These are phyloP conservation scores for Mercenaria mercenaria DNA, from an alignment of 1,140 invertebrate genomes.

Conservation along the genomic window DNA sequence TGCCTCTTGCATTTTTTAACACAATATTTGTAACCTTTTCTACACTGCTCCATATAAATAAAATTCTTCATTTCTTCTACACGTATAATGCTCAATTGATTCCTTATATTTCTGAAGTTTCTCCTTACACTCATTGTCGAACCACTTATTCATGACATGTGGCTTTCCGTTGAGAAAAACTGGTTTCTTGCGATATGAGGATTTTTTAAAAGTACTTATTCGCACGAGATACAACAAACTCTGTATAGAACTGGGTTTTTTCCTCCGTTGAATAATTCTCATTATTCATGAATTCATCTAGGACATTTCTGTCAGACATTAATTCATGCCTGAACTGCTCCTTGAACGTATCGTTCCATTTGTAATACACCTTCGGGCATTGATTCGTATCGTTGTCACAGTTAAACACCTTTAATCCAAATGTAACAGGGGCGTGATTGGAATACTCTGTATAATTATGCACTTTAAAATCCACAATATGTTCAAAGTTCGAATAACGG, in stretches of 20 bases:
- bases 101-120: neutral
- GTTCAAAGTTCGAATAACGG: neutral
- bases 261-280: neutral
- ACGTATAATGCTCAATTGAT: neutral
- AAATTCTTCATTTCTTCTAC: neutral
- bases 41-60: neutral
- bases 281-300: neutral
- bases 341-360: too few relatives aligned
- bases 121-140: neutral
- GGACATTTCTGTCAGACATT: neutral
- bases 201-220: neutral
- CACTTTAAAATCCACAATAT: neutral
- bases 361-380: too few relatives aligned
- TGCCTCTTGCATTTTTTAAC: neutral
- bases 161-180: neutral
- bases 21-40: slow-evolving; percentile 17
- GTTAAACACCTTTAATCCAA: neutral
- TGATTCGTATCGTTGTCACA: neutral
- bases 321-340: neutral
- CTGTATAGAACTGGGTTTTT: neutral
- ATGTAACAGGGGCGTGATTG: neutral
- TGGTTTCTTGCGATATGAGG: neutral
- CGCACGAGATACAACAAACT: neutral
- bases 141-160: neutral
- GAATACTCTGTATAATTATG: neutral